A percentile compares a stretch with the other conserved stretches of the same genome.
These are phyloP conservation scores for Myiagra hebetior DNA, from an alignment of 2,113 vertebrate species.

Conservation along the genomic window DNA sequence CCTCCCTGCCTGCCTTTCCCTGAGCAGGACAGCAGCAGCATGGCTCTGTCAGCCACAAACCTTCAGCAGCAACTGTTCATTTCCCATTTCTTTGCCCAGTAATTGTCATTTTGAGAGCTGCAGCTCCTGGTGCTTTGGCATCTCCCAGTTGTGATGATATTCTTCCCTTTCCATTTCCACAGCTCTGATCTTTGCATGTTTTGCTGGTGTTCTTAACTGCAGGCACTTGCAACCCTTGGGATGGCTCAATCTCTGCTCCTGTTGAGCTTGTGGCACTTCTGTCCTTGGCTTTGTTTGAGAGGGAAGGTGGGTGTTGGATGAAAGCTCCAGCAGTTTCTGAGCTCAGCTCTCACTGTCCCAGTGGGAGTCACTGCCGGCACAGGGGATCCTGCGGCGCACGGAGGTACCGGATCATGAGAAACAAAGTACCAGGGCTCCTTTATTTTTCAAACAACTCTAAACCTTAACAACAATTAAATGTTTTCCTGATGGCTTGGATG, in stretches of 20 bases:
- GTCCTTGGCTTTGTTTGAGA: not conserved
- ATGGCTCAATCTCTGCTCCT: accelerated
- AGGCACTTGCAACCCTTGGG: not conserved
- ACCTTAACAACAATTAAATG: not conserved
- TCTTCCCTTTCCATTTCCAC: accelerated
- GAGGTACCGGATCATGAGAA: not conserved
- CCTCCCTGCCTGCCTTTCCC: not conserved
- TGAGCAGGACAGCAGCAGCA: accelerated
- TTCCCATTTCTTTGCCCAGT: accelerated
- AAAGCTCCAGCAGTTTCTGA: accelerated
- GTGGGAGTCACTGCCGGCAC: not conserved
- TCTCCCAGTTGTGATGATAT: accelerated
- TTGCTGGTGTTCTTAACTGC: not conserved
- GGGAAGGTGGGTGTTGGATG: not conserved
- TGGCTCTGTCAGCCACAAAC: not conserved
- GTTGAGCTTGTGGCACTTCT: not conserved
- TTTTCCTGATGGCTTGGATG: not conserved
- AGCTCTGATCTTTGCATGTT: accelerated
- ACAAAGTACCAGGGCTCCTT: not conserved
- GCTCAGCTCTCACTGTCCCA: accelerated
- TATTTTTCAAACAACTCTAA: not conserved
- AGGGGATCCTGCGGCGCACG: accelerated
- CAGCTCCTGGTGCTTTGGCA: accelerated
- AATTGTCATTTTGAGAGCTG: not conserved
- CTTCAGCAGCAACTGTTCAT: not conserved